phyloP scores from a whole-genome alignment of 2,113 vertebrate genomes.

The Taurulus bubalis region DNA sequence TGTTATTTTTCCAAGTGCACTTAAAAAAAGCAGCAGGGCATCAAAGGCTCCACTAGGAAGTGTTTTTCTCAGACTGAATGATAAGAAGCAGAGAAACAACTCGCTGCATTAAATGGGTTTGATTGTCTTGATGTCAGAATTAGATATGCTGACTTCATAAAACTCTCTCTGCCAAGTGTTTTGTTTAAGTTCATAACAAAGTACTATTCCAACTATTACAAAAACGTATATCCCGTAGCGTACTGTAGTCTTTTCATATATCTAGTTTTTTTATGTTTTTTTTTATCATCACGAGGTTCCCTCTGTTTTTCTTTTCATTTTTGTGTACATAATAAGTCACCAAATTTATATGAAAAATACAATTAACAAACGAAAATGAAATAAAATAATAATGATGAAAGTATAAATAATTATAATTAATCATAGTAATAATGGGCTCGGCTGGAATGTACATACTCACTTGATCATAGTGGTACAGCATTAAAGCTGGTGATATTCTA shows the following conservation, averaged over 20 bases:
- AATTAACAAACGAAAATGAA: not conserved
- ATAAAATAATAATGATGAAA: not conserved
- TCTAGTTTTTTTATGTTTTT: not conserved
- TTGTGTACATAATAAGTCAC: not conserved
- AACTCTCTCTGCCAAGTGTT: too few relatives aligned
- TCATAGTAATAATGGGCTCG: not conserved
- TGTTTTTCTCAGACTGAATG: slow-evolving; percentile 61
- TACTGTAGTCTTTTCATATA: not conserved
- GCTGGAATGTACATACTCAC: not conserved
- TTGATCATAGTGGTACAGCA: not conserved
- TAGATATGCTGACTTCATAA: not conserved
- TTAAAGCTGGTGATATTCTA: not conserved
- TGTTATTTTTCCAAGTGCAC: slow-evolving; percentile 70
- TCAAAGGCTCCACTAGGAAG: slow-evolving; percentile 61
- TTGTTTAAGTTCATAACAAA: too few relatives aligned
- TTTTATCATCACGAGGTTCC: not conserved
- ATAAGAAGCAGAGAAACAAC: slow-evolving; percentile 59
- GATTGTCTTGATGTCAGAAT: not conserved
- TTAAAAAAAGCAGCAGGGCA: slow-evolving; percentile 60
- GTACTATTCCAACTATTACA: not conserved
- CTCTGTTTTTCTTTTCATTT: not conserved
- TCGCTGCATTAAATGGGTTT: slow-evolving; percentile 16
- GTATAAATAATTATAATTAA: not conserved
- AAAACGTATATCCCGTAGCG: not conserved
- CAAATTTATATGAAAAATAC: not conserved